Base-by-base conservation (phyloP, 2,888 invertebrate genomes). In the Athetis lepigone region DNA sequence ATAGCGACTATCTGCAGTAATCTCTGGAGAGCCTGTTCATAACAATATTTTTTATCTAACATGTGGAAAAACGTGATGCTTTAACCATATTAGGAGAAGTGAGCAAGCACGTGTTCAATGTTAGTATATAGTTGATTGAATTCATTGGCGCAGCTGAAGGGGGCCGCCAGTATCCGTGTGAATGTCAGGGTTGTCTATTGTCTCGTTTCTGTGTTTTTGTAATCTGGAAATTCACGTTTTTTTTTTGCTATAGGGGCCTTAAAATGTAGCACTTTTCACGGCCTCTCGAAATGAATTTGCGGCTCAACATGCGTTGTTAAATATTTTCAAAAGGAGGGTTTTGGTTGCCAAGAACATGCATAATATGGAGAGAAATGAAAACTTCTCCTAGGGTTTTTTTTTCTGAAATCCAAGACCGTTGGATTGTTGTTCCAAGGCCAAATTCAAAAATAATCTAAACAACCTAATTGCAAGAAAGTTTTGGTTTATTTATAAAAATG, bases 111-210 rank as follows among this genome's bases (percentile, higher is more conserved):
- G 33, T 49, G 37, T 4, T 21, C 36, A 21, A n/a, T 49, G 58
- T 19, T 8, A 7, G 19, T 23, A 58, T n/a, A 70, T 23, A 52
- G 43, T 23, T 52, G 52, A 57, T 74, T 68, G 52, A 43, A 29
- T 55, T 33, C 11, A n/a, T 39, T 55, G 37, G 18, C 36, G n/a
- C 25, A 42, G 16, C 7, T 45, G 9, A 11, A 27, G 39, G 45
- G 45, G 37, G 63, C 18, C 42, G 27, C 16, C 0, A n/a, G 21
- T 19, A 16, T 39, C 11, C 43, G 25, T 13, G 21, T 18, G 13
- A 33, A 33, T 27, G 2, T 47, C 60, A 69, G 21, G 18, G 18
- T 27, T 64, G 27, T 40, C 61, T 16, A 21, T 59, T 25, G 13
- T 16, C 21, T 33, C 8, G 11, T 23, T 3, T 16, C 11, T 23